These are phyloP conservation scores for Pollenia labialis DNA, from an alignment of 2,888 invertebrate species.

Conservation along the genomic window DNA sequence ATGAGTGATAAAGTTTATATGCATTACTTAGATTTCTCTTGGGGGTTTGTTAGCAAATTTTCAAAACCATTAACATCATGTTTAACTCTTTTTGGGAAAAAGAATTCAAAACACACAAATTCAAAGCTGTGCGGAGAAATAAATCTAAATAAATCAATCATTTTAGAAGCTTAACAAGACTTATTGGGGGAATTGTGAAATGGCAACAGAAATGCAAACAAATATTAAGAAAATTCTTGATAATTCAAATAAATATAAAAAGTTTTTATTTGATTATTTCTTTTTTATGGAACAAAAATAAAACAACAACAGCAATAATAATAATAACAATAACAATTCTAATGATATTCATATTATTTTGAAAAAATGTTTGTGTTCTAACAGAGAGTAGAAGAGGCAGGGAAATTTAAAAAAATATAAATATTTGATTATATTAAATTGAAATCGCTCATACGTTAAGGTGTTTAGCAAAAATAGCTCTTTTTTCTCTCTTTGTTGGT, in stretches of 20 bases:
- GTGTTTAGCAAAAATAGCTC: background rate
- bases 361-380: background rate
- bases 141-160: conserved; percentile 71
- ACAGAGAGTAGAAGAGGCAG: background rate
- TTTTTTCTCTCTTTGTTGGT: too few species aligned
- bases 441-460: conserved; percentile 64
- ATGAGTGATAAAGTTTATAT: conserved; percentile 52
- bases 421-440: conserved; percentile 34
- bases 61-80: conserved; percentile 72
- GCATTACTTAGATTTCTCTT: conserved; percentile 70
- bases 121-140: background rate
- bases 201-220: conserved; percentile 21
- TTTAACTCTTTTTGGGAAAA: conserved; percentile 62
- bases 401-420: background rate
- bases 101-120: conserved; percentile 7
- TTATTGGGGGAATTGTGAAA: conserved; percentile 28
- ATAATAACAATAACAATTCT: background rate
- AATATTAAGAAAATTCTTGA: conserved; percentile 10
- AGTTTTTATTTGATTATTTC: background rate
- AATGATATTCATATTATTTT: conserved; percentile 10
- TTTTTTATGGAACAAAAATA: background rate
- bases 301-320: background rate
- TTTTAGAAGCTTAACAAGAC: conserved; percentile 57
- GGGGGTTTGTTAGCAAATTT: conserved; percentile 67
- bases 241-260: background rate